phyloP scores from a whole-genome alignment of 37 sponge, comb jelly and placozoan species.

The Dysidea cf. avara region DNA sequence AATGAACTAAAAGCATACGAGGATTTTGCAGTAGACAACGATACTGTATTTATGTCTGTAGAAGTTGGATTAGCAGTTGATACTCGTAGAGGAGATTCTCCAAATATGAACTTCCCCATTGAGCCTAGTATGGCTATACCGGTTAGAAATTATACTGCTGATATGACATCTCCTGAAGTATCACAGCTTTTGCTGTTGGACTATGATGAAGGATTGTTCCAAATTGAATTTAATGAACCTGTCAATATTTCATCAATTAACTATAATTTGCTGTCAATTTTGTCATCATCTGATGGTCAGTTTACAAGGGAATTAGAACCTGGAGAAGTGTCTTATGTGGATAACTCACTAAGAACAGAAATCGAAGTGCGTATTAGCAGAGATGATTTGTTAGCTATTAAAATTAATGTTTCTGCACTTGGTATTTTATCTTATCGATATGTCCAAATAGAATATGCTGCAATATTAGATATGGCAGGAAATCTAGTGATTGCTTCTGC shows the following conservation, averaged over 20 bases:
- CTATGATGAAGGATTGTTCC: slow-evolving; percentile 45
- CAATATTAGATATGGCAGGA: slow-evolving; percentile 69
- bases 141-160: slow-evolving; percentile 13
- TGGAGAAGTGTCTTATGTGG: no score
- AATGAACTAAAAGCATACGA: slow-evolving; percentile 64
- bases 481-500: slow-evolving; percentile 29
- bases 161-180: slow-evolving; percentile 20
- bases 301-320: no score
- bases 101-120: slow-evolving; percentile 38
- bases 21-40: slow-evolving; percentile 56
- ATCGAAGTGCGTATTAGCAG: slow-evolving; percentile 33
- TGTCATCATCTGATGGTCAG: background rate
- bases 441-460: slow-evolving; percentile 33
- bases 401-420: slow-evolving; percentile 39
- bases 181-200: slow-evolving; percentile 1
- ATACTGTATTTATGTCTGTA: slow-evolving; percentile 58
- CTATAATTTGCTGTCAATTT: slow-evolving; percentile 43
- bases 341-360: slow-evolving; percentile 14
- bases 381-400: slow-evolving; percentile 44
- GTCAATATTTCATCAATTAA: slow-evolving; percentile 69
- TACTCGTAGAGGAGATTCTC: background rate
- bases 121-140: slow-evolving; percentile 30
- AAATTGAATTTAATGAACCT: slow-evolving; percentile 69
- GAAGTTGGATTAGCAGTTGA: slow-evolving; percentile 52
- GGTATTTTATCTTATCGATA: slow-evolving; percentile 12